Percentiles rank a stretch among this genome's conserved stretches.
Evolutionary conservation across 2,888 invertebrate species (phyloP).

Genomic region (Hirtodrosophila trivittata): DNA sequence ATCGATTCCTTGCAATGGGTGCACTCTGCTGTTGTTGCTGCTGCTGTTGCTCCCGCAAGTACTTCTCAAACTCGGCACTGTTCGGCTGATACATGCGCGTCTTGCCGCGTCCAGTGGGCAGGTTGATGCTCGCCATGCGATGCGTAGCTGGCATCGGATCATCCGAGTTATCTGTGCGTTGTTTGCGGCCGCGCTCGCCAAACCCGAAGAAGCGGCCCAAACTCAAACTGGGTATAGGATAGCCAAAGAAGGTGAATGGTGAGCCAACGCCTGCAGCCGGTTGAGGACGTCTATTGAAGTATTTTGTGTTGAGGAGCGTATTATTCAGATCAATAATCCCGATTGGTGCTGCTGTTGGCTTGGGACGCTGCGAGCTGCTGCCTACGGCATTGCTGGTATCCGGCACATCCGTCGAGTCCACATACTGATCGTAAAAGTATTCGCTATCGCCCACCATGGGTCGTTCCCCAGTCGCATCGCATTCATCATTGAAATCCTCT

Average conservation of each 20-base stretch:
- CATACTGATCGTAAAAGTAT: constrained; percentile 92
- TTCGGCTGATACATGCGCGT: constrained; percentile 83
- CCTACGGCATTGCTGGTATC: constrained; percentile 81
- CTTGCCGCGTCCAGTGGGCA: constrained; percentile 73
- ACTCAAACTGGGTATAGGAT: constrained; percentile 90
- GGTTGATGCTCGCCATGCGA: constrained; percentile 73
- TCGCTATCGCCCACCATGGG: constrained; percentile 91
- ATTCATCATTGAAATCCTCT: constrained; percentile 85
- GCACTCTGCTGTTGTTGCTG: constrained; percentile 59
- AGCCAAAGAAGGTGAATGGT: constrained; percentile 92
- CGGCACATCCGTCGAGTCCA: constrained; percentile 87
- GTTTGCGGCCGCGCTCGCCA: constrained; percentile 81
- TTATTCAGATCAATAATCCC: constrained; percentile 85
- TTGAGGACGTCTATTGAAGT: constrained; percentile 80
- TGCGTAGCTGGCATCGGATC: constrained; percentile 75
- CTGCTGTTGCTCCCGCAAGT: constrained; percentile 71
- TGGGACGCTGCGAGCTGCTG: constrained; percentile 75
- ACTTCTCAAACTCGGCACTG: constrained; percentile 83
- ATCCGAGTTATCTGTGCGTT: constrained; percentile 68
- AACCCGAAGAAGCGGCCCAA: constrained; percentile 87
- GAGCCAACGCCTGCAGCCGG: constrained; percentile 73
- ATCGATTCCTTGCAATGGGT: constrained; percentile 63
- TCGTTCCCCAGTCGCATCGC: constrained; percentile 84
- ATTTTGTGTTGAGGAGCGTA: constrained; percentile 83
- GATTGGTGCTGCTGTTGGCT: constrained; percentile 85